phyloP scores from a whole-genome alignment of 2,888 invertebrate species.

The Eucera pruinosa region DNA sequence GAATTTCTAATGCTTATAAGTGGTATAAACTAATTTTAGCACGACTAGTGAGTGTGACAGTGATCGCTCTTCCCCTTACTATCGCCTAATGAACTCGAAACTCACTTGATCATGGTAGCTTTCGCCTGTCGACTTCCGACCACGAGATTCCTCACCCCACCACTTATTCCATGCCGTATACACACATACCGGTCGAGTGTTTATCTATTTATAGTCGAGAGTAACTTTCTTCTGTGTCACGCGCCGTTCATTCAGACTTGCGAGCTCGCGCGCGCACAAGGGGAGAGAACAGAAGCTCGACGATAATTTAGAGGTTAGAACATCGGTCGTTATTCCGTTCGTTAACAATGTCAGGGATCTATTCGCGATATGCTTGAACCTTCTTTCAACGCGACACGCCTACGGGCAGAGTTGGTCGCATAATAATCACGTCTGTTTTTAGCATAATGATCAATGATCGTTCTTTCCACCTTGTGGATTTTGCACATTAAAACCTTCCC shows the following conservation, averaged over 20 bases:
- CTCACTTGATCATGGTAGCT: slow-evolving; percentile 50
- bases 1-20: background rate
- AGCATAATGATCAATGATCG: slow-evolving; percentile 31
- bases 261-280: background rate
- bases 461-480: background rate
- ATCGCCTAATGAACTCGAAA: slow-evolving; percentile 44
- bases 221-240: slow-evolving; percentile 58
- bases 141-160: slow-evolving; percentile 42
- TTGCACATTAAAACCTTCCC: too few relatives aligned
- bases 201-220: slow-evolving; percentile 67
- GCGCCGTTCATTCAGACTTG: slow-evolving; percentile 55
- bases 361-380: slow-evolving; percentile 49
- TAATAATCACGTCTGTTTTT: slow-evolving; percentile 26
- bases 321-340: slow-evolving; percentile 58
- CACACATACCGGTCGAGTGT: slow-evolving; percentile 30
- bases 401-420: slow-evolving; percentile 14
- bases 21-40: slow-evolving; percentile 42
- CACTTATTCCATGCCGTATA: slow-evolving; percentile 21
- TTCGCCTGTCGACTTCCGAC: slow-evolving; percentile 43
- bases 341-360: slow-evolving; percentile 42
- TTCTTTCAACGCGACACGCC: slow-evolving; percentile 18
- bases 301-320: slow-evolving; percentile 65
- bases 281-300: slow-evolving; percentile 15
- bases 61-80: slow-evolving; percentile 8
- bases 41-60: slow-evolving; percentile 25